Evolutionary conservation across 2,113 vertebrate species (phyloP).

Genomic region (Hymenochirus boettgeri): DNA sequence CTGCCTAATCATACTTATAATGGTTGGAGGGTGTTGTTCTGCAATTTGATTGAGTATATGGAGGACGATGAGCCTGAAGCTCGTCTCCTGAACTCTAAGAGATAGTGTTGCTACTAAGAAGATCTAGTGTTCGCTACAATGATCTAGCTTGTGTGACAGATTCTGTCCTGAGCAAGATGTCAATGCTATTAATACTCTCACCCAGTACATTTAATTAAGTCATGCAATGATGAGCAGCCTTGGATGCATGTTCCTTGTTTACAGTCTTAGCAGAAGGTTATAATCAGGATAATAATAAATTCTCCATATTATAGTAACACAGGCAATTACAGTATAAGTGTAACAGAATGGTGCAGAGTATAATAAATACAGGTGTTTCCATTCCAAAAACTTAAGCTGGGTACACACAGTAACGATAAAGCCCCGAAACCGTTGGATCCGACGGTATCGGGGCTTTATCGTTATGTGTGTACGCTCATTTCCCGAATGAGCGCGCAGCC

Average conservation of each 20-base stretch:
- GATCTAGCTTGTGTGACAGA: slow-evolving; percentile 8
- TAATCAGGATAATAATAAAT: no score
- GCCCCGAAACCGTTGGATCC: no score
- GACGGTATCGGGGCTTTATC: no score
- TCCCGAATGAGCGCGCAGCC: no score
- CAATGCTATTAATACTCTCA: neutral
- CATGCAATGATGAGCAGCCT: neutral
- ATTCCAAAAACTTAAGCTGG: no score
- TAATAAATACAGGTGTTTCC: no score
- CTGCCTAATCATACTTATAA: neutral
- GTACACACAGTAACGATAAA: no score
- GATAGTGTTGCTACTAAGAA: slow-evolving; percentile 17
- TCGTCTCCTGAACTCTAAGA: neutral
- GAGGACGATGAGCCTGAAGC: neutral
- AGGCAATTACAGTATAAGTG: no score
- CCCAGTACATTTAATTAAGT: slow-evolving; percentile 4
- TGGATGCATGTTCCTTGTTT: slow-evolving; percentile 6
- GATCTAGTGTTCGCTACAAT: neutral
- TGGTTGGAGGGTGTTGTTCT: slow-evolving; percentile 4
- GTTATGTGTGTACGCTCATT: no score
- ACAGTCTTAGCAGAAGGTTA: neutral
- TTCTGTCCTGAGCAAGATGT: neutral
- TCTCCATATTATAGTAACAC: no score
- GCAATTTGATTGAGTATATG: neutral
- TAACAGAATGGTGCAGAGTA: no score